Base-by-base conservation (phyloP, 2,888 invertebrate genomes). In the Lordiphosa andalusiaca region DNA sequence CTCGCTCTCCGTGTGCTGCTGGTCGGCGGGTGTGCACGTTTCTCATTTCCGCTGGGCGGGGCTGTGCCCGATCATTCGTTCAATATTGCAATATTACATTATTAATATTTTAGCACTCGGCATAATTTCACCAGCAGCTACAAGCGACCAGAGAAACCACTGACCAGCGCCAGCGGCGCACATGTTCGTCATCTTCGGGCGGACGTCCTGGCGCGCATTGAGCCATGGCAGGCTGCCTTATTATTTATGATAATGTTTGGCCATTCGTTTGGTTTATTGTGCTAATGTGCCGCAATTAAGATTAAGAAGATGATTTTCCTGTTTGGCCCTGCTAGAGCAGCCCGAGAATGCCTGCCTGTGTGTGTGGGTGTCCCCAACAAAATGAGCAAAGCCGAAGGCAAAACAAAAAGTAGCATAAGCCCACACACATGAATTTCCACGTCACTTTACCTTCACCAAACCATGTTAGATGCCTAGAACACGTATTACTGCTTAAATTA, bases 231-330 rank as follows among this genome's bases (percentile, higher is more conserved):
- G 44, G 67, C 57, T 81, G 68, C 86, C 87, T 78, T 87, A 88
- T 88, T 88, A 88, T 88, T 88, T 88, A 88, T 86, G 86, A 85
- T 88, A 88, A 88, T 88, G 88, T 83, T 75, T 73, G 73, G 86
- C 71, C 86, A 87, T 88, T 86, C 85, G 73, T 87, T 86, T 85
- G 86, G 86, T 86, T 88, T 86, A 88, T 86, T 84, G 85, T 86
- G 85, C 84, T 88, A 87, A 88, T 88, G 88, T 88, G 88, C 78
- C 80, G 80, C 87, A 88, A 87, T 88, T 88, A 88, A 88, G 88
- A 88, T 88, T 88, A 87, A 86, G 86, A 84, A 75, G 77, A 86
- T 80, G 84, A 73, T 76, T 85, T 83, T 87, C 73, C 76, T 73
- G 69, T 50, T 64, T 69, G 21, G 10, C 50, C 47, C 57, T 25